These are phyloP conservation scores for Melanargia galathea DNA, from an alignment of 2,888 invertebrate species.

Conservation along the genomic window DNA sequence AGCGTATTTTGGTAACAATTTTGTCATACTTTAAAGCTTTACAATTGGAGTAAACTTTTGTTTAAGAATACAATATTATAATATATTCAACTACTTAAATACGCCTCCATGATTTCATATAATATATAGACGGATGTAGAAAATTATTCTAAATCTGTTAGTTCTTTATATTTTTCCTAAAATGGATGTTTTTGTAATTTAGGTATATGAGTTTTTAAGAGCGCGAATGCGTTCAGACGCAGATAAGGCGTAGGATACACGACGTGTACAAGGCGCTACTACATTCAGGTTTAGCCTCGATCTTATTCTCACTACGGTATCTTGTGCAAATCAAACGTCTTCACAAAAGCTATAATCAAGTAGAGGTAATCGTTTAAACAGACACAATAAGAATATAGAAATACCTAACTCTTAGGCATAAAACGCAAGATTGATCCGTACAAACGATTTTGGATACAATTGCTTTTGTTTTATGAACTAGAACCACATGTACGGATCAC, in stretches of 20 bases:
- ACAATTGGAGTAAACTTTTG: conserved; percentile 5
- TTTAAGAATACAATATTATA: conserved; percentile 5
- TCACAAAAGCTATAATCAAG: conserved; percentile 78
- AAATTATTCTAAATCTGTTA: conserved; percentile 14
- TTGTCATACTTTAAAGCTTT: conserved; percentile 17
- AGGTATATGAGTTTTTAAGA: not conserved
- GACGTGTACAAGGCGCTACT: conserved; percentile 33
- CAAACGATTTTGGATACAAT: conserved; percentile 34
- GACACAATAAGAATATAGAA: conserved; percentile 80
- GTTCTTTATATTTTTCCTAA: not conserved
- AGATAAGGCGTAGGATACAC: conserved; percentile 32
- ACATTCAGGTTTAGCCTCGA: conserved; percentile 57
- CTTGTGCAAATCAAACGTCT: conserved; percentile 76
- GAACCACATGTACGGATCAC: conserved; percentile 22
- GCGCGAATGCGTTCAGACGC: not conserved
- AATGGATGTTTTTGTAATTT: not conserved
- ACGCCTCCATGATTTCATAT: conserved; percentile 10
- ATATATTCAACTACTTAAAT: not conserved
- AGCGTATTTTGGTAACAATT: conserved; percentile 15
- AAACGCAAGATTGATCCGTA: conserved; percentile 33
- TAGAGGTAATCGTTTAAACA: conserved; percentile 79
- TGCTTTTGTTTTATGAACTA: conserved; percentile 30
- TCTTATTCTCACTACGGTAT: conserved; percentile 73
- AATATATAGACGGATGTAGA: conserved; percentile 11
- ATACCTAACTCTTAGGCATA: conserved; percentile 71